Conservation (phyloP, 2,888 invertebrate genomes). For the Epiblema foenella region DNA sequence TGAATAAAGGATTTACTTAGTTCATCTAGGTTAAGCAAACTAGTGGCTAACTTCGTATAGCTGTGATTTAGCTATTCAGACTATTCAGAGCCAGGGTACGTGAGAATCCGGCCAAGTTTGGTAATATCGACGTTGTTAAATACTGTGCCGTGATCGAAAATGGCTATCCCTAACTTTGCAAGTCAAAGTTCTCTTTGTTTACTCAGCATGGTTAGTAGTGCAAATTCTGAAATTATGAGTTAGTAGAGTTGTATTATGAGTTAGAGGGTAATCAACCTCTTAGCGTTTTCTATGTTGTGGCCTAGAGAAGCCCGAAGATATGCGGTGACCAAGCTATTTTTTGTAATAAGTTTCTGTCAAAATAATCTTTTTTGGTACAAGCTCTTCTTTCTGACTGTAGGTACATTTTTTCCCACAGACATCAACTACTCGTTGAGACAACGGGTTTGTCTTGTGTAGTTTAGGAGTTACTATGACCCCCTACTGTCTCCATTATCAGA, state of each 20-base stretch:
- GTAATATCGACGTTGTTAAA: slow-evolving; percentile 4
- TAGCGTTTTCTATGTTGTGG: too few species aligned
- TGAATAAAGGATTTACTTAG: not conserved
- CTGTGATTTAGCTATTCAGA: slow-evolving; percentile 10
- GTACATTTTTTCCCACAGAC: too few species aligned
- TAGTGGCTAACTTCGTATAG: slow-evolving; percentile 7
- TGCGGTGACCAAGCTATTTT: too few species aligned
- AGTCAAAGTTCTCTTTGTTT: slow-evolving; percentile 12
- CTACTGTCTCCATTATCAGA: too few species aligned
- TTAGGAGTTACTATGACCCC: too few species aligned
- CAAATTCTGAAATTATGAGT: slow-evolving; percentile 12
- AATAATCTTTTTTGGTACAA: too few species aligned
- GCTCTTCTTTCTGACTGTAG: too few species aligned
- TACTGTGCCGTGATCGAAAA: slow-evolving; percentile 19
- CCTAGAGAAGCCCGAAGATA: too few species aligned
- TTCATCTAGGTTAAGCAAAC: not conserved
- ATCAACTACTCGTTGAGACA: too few species aligned
- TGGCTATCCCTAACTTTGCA: slow-evolving; percentile 22
- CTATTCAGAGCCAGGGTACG: not conserved
- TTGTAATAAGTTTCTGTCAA: too few species aligned
- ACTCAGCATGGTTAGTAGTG: slow-evolving; percentile 1
- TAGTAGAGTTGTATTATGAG: not conserved
- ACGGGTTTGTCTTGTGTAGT: too few species aligned
- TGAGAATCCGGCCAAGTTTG: slow-evolving; percentile 14
- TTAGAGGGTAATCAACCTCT: too few species aligned